Evolutionary conservation across 1,140 invertebrate species (phyloP).

Genomic region (Hylaeus volcanicus): DNA sequence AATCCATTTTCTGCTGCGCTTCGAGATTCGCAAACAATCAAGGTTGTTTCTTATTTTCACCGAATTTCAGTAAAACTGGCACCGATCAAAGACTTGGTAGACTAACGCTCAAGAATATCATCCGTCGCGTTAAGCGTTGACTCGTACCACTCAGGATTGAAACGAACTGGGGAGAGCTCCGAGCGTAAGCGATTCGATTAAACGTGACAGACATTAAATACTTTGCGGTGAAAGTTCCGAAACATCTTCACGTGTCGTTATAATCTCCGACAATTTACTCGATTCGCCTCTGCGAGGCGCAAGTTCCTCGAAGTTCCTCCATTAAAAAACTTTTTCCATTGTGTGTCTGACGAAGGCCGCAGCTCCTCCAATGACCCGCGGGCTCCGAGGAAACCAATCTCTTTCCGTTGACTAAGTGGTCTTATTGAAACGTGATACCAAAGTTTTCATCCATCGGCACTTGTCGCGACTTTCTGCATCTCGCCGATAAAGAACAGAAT

Average conservation of each 20-base stretch:
- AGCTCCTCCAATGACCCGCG: neutral
- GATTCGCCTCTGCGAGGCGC: neutral
- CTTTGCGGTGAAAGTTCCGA: neutral
- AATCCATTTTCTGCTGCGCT: neutral
- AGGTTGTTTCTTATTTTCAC: too few relatives aligned
- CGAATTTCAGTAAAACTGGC: too few relatives aligned
- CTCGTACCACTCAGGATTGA: neutral
- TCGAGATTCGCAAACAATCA: neutral
- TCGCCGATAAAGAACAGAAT: neutral
- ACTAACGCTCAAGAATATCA: neutral
- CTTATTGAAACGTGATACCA: conserved; percentile 33
- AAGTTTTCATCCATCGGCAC: conserved; percentile 13
- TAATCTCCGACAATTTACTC: conserved; percentile 14
- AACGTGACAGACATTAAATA: conserved; percentile 15
- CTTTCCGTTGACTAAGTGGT: conserved; percentile 33
- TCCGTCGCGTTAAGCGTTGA: neutral
- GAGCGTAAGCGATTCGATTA: neutral
- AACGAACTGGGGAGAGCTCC: neutral
- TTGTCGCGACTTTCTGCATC: conserved; percentile 1
- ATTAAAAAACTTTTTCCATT: conserved; percentile 47
- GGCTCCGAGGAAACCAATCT: conserved; percentile 26
- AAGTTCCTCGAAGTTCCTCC: conserved; percentile 26
- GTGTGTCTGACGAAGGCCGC: conserved; percentile 14
- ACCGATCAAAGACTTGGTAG: too few relatives aligned
- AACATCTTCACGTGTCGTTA: conserved; percentile 31